Evolutionary conservation across 2,888 invertebrate genomes (phyloP).

Genomic region (Tubiluchus corallicola): DNA sequence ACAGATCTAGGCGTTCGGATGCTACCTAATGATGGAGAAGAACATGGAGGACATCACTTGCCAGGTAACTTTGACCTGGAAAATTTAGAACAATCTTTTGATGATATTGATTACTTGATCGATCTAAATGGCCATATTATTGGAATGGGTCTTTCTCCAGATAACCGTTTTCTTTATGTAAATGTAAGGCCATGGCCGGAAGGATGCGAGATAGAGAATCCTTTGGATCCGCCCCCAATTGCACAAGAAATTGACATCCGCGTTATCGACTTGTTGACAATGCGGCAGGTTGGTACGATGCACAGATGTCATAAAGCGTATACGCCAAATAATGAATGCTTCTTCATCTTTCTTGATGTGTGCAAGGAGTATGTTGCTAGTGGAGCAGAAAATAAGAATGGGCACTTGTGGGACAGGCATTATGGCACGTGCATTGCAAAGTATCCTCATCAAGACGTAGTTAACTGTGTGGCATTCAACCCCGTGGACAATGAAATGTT

Average conservation of each 20-base stretch:
- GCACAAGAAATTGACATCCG: constrained; percentile 71
- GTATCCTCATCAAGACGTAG: constrained; percentile 55
- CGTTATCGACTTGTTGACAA: constrained; percentile 56
- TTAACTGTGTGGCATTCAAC: constrained; percentile 68
- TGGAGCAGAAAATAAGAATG: constrained; percentile 63
- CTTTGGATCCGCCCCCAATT: constrained; percentile 59
- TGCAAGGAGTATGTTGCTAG: constrained; percentile 63
- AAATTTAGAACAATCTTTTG: constrained; percentile 23
- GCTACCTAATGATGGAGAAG: constrained; percentile 7
- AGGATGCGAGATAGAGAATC: constrained; percentile 50
- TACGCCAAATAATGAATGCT: constrained; percentile 64
- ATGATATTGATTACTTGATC: constrained; percentile 55
- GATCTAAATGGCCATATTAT: constrained; percentile 69
- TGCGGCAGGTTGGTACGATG: constrained; percentile 49
- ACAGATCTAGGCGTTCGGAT: not conserved
- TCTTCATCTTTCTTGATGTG: constrained; percentile 66
- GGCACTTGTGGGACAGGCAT: constrained; percentile 65
- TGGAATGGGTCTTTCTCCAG: constrained; percentile 65
- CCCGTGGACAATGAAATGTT: constrained; percentile 58
- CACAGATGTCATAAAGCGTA: constrained; percentile 57
- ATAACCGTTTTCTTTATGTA: constrained; percentile 62
- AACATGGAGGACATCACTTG: constrained; percentile 11
- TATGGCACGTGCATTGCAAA: constrained; percentile 56
- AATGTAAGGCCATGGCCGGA: constrained; percentile 65
- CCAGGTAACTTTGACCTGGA: not conserved